These are phyloP conservation scores for Muscicapa adusta DNA, from an alignment of 2,113 vertebrate species.

Conservation along the genomic window DNA sequence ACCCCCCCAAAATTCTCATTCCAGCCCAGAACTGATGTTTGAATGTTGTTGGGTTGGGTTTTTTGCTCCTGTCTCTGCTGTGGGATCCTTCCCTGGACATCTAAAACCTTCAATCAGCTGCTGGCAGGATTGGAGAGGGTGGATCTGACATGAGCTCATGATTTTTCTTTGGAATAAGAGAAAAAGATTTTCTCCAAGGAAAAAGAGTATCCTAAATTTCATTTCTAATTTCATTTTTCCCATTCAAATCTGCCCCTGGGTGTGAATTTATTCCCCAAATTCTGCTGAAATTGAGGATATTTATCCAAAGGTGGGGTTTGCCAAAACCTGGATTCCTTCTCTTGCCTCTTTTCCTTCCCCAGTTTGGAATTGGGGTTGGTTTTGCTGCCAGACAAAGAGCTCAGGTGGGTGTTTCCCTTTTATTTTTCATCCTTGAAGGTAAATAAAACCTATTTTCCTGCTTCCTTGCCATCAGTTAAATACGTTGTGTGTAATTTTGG, in stretches of 20 bases:
- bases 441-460: background rate
- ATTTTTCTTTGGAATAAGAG: background rate
- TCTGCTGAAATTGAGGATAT: rapidly evolving
- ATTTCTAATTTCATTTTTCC: rapidly evolving
- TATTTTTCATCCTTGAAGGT: background rate
- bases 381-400: background rate
- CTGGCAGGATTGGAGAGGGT: background rate
- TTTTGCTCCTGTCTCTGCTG: rapidly evolving
- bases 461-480: background rate
- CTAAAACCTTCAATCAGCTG: rapidly evolving
- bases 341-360: background rate
- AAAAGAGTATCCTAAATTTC: background rate
- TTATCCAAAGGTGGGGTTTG: background rate
- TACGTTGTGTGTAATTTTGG: rapidly evolving
- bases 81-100: no score
- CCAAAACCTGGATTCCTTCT: background rate
- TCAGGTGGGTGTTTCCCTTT: background rate
- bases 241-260: background rate
- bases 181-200: background rate
- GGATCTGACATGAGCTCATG: background rate
- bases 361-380: background rate
- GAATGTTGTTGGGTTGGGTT: rapidly evolving
- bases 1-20: background rate
- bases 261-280: no score
- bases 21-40: rapidly evolving